phyloP scores from a whole-genome alignment of 2,888 invertebrate species.

The Tenodera sinensis region DNA sequence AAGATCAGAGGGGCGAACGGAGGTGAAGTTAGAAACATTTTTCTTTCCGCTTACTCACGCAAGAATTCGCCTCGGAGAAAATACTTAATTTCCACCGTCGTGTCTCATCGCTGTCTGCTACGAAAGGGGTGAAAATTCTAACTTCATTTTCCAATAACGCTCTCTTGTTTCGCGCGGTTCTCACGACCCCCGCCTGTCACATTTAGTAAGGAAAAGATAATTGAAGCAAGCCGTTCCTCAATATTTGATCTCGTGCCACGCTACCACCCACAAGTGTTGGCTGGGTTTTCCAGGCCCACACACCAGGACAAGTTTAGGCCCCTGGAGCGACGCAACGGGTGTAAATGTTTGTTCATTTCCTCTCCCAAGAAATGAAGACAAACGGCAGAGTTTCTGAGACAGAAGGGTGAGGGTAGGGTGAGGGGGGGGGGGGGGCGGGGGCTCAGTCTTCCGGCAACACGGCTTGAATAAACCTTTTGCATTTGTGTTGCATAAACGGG shows the following conservation, averaged over 20 bases:
- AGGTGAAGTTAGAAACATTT: background rate
- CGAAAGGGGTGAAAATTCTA: background rate
- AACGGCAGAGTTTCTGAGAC: background rate
- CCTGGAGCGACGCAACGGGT: background rate
- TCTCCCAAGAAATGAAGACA: background rate
- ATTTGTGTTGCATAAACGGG: background rate
- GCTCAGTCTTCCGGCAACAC: background rate
- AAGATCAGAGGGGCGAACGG: background rate
- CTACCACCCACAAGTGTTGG: background rate
- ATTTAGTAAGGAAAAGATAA: background rate
- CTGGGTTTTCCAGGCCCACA: background rate
- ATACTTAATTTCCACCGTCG: background rate
- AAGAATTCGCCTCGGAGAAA: background rate
- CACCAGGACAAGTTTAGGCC: background rate
- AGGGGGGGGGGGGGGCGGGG: no score
- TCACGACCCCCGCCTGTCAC: background rate
- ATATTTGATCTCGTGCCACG: background rate
- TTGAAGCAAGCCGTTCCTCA: background rate
- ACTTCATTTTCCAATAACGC: background rate
- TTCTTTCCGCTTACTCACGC: background rate
- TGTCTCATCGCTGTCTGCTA: background rate
- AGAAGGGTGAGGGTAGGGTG: background rate
- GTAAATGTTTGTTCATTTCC: background rate
- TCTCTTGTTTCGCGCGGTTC: background rate
- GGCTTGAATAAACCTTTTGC: background rate